These are phyloP conservation scores for Heloderma charlesbogerti DNA, from an alignment of 2,113 vertebrate species.

Conservation along the genomic window DNA sequence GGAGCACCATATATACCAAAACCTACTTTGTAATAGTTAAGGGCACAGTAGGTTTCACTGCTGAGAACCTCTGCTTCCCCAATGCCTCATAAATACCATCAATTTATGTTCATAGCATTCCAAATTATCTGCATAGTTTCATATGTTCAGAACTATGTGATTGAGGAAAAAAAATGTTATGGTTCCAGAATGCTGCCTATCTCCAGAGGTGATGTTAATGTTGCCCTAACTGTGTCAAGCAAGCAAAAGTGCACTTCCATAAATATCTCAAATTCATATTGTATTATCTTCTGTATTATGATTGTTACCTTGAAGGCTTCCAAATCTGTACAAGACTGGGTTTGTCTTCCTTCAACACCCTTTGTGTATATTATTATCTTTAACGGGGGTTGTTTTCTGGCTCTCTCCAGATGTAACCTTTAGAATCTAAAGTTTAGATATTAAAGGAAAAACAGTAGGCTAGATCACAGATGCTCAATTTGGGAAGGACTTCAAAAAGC, in stretches of 20 bases:
- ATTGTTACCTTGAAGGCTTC: background rate
- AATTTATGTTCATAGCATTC: background rate
- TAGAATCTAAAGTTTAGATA: background rate
- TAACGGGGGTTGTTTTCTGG: background rate
- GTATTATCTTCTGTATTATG: background rate
- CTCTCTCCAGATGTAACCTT: background rate
- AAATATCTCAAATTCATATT: background rate
- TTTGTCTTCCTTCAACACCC: background rate
- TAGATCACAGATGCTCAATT: background rate
- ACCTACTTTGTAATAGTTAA: background rate
- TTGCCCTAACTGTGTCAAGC: background rate
- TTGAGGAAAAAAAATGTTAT: background rate
- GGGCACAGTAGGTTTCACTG: background rate
- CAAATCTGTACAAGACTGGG: background rate
- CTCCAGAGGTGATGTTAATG: background rate
- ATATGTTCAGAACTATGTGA: background rate
- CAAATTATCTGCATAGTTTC: background rate
- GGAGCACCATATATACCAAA: background rate
- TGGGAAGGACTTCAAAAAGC: background rate
- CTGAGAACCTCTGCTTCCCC: background rate
- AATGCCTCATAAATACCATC: background rate
- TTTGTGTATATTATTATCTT: background rate
- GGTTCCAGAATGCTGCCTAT: background rate
- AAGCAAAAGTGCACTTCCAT: background rate
- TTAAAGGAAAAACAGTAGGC: background rate